phyloP scores from a whole-genome alignment of 2,113 vertebrate genomes.

The Sylvilagus bachmani region DNA sequence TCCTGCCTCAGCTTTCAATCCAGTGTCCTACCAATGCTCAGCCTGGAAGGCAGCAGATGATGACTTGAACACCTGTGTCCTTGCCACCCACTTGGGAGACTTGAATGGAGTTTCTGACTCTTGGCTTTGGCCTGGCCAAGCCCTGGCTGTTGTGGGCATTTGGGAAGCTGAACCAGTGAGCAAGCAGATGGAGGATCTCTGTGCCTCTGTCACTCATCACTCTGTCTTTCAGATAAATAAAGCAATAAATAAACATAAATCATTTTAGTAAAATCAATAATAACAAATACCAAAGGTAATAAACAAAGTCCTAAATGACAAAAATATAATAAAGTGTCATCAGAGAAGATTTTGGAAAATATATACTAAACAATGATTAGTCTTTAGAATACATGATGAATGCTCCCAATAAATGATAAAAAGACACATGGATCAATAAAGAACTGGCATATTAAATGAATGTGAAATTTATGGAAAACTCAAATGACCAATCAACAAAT shows the following conservation, averaged over 20 bases:
- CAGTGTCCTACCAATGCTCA: no score
- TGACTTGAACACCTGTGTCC: no score
- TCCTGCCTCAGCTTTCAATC: no score
- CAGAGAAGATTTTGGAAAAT: neutral
- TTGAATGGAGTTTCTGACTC: no score
- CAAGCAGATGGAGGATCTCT: no score
- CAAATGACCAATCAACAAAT: neutral
- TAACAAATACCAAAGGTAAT: neutral
- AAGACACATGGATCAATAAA: neutral
- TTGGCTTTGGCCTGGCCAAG: no score
- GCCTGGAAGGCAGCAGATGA: no score
- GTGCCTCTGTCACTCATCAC: no score
- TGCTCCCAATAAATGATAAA: neutral
- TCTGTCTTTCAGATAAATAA: no score
- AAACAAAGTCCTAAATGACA: neutral
- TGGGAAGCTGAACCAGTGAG: no score
- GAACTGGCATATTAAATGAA: neutral
- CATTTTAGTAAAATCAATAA: neutral
- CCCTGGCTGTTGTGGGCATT: no score
- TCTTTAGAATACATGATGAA: conserved; percentile 6
- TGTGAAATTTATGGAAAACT: neutral
- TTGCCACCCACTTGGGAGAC: no score
- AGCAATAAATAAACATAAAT: neutral
- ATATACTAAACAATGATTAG: neutral
- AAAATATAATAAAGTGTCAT: neutral